Evolutionary conservation across 2,113 vertebrate genomes (phyloP).

Genomic region (Albula glossodonta): DNA sequence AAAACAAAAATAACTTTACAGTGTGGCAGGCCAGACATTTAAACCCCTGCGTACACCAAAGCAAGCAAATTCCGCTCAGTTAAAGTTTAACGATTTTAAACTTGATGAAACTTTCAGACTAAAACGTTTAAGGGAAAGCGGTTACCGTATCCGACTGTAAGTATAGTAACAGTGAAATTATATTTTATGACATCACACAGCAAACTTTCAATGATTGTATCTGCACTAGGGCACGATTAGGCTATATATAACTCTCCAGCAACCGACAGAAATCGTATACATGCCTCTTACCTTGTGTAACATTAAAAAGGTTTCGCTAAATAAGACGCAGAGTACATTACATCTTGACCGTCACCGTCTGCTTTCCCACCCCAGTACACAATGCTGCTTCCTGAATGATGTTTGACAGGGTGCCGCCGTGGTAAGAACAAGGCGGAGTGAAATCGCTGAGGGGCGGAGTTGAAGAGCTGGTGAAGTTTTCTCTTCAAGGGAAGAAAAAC

Average conservation of each 20-base stretch:
- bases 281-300: background rate
- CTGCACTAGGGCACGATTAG: background rate
- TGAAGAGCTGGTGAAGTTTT: conserved; percentile 30
- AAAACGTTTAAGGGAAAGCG: no score
- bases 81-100: no score
- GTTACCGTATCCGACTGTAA: no score
- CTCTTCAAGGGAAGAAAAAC: background rate
- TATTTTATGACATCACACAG: no score
- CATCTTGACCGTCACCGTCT: background rate
- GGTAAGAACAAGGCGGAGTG: conserved; percentile 15
- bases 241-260: background rate
- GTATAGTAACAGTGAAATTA: no score
- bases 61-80: no score
- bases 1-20: no score
- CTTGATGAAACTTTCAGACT: no score
- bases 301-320: background rate
- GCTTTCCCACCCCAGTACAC: background rate
- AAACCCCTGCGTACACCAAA: no score
- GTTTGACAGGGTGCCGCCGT: background rate
- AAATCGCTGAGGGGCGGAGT: conserved; percentile 18
- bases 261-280: background rate
- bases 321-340: background rate
- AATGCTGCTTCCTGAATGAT: background rate
- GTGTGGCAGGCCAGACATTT: no score
- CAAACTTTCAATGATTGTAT: background rate